Percentiles rank a stretch among this genome's conserved stretches.
Conservation (phyloP, 1,140 invertebrate genomes). For the Fopius arisanus region DNA sequence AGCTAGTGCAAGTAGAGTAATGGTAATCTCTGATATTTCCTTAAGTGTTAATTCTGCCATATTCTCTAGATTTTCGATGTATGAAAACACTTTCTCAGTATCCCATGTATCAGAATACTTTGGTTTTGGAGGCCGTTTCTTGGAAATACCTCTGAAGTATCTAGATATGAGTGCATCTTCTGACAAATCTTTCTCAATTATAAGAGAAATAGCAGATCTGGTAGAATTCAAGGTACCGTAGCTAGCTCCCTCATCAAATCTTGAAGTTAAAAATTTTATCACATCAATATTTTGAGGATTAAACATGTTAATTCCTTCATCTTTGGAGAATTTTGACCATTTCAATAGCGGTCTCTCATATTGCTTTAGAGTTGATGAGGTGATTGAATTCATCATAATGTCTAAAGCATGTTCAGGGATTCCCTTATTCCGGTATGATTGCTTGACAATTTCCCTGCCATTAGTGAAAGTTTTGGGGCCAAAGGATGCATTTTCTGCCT, state of each 20-base stretch:
- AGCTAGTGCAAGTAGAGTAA: conserved; percentile 34
- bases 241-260: not conserved
- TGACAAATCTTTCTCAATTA: conserved; percentile 23
- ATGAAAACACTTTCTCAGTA: conserved; percentile 38
- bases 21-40: conserved; percentile 36
- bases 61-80: conserved; percentile 31
- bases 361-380: conserved; percentile 41
- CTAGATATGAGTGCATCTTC: conserved; percentile 36
- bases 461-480: conserved; percentile 29
- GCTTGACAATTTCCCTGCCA: conserved; percentile 41
- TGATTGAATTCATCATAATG: conserved; percentile 40
- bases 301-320: conserved; percentile 21
- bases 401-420: conserved; percentile 28
- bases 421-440: conserved; percentile 28
- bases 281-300: conserved; percentile 14
- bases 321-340: conserved; percentile 31
- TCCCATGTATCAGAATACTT: conserved; percentile 47
- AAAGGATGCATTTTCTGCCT: not conserved
- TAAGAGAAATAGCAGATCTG: conserved; percentile 35
- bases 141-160: conserved; percentile 44
- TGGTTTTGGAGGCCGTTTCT: conserved; percentile 36
- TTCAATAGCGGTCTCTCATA: conserved; percentile 34
- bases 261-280: conserved; percentile 20
- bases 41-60: conserved; percentile 24
- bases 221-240: conserved; percentile 36